Conservation (phyloP, 2,888 invertebrate species). For the Xestia sexstrigata region DNA sequence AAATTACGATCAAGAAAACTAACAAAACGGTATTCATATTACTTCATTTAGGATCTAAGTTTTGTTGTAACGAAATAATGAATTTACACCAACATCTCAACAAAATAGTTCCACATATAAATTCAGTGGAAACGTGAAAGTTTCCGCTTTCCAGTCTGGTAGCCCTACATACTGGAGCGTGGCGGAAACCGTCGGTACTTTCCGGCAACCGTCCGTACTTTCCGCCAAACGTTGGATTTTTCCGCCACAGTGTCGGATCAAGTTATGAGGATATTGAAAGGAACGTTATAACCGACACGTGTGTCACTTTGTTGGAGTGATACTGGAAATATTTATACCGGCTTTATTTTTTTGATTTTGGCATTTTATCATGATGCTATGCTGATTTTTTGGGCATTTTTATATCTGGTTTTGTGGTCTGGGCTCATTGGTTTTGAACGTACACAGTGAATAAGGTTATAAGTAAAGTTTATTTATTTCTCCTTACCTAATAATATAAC, state of each 20-base stretch:
- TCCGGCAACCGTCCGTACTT: slow-evolving; percentile 19
- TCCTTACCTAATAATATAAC: background rate
- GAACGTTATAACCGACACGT: background rate
- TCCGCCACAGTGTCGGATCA: slow-evolving; percentile 31
- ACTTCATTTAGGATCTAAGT: background rate
- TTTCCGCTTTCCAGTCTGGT: slow-evolving; percentile 17
- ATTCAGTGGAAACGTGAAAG: background rate
- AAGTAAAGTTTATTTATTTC: background rate
- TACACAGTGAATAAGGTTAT: too few relatives aligned
- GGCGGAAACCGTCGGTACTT: slow-evolving; percentile 19
- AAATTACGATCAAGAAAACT: background rate
- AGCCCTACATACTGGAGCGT: background rate
- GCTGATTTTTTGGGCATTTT: background rate
- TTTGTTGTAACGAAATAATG: background rate
- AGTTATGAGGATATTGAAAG: slow-evolving; percentile 31
- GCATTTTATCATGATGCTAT: background rate
- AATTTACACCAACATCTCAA: background rate
- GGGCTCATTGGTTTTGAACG: too few relatives aligned
- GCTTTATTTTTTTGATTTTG: background rate
- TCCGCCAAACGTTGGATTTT: slow-evolving; percentile 31
- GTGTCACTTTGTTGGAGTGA: background rate
- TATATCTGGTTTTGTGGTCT: background rate
- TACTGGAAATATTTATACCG: too few relatives aligned
- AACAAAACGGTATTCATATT: background rate
- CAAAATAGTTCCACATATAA: background rate